Base-by-base conservation (phyloP, 2,113 vertebrate species). In the Thalassarche chlororhynchos region DNA sequence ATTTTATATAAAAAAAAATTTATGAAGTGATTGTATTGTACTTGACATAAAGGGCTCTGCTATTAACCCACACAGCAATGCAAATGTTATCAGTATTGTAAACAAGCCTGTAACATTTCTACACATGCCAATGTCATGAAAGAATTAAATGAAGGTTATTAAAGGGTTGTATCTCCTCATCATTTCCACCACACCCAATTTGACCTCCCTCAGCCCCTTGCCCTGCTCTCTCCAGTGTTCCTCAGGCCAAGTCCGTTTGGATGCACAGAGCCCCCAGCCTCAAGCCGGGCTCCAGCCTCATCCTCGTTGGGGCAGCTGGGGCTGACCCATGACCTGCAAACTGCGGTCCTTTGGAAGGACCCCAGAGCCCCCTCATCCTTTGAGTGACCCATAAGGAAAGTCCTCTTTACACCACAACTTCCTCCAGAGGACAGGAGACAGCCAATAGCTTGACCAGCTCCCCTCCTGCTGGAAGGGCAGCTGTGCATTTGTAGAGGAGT, bases 101-200 rank as follows among this genome's bases (percentile, higher is more conserved):
- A 75, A 69, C 46, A 17, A 69, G 57, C 74, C 95, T 92, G 51
- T 25, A 71, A 93, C 92, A 95, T 98, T 96, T 97, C 94, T 19
- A 32, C 23, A 36, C 72, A 14, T 74, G 51, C 74, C 70, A 58
- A 5, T 64, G 76, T 44, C 85, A 72, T 68, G 89, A 4, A 78
- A 52, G 31, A 65, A 96, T 86, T 96, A 94, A 96, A 96, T 96
- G 87, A 95, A 90, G 74, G 78, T 72, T 83, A 38, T 58, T 71
- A 19, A 83, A 64, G 72, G 62, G 21, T 47, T 31, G 13, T 25
- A 58, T 47, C 47, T 79, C 74, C 42, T 93, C 5, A 0, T 91
- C 18, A 9, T 42, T 91, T 87, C 64, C 70, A 51, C 36, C 49
- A 72, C 31, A 36, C 40, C 12, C 47, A 5, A 2, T 55, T 26